Evolutionary conservation across 2,113 vertebrate genomes (phyloP).

Genomic region (Chloropsis cyanopogon): DNA sequence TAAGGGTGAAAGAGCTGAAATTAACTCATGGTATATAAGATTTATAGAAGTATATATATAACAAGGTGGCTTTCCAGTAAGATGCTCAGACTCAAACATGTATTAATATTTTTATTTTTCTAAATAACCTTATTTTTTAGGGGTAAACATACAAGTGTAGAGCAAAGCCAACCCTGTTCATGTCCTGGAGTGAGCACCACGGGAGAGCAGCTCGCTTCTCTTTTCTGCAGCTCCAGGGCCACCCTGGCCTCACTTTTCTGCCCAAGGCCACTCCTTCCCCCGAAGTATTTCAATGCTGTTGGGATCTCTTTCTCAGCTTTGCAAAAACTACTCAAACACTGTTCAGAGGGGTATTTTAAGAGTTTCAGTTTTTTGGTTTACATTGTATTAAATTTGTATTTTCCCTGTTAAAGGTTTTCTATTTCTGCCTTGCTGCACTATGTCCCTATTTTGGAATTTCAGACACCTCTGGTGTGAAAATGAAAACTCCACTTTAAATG

Average conservation of each 20-base stretch:
- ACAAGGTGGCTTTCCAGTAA: not conserved
- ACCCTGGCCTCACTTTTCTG: not conserved
- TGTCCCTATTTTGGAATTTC: not conserved
- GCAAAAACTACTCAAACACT: not conserved
- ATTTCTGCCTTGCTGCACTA: not conserved
- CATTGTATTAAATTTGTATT: not conserved
- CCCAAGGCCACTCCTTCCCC: not conserved
- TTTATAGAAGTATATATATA: not conserved
- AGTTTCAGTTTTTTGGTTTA: not conserved
- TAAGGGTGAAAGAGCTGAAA: not conserved
- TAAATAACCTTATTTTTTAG: not conserved
- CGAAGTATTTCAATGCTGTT: not conserved
- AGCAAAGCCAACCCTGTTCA: not conserved
- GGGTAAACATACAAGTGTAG: not conserved
- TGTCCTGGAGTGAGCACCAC: not conserved
- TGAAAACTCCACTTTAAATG: not conserved
- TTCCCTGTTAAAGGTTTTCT: not conserved
- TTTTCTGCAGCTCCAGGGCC: not conserved
- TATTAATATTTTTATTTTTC: not conserved
- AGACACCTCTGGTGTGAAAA: conserved; percentile 30
- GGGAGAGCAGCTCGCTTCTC: not conserved
- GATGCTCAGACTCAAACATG: not conserved
- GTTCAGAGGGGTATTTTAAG: not conserved
- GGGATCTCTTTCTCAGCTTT: not conserved
- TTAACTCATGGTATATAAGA: not conserved